phyloP scores from a whole-genome alignment of 2,797 vertebrate genomes.

The Clarias laeviceps region DNA sequence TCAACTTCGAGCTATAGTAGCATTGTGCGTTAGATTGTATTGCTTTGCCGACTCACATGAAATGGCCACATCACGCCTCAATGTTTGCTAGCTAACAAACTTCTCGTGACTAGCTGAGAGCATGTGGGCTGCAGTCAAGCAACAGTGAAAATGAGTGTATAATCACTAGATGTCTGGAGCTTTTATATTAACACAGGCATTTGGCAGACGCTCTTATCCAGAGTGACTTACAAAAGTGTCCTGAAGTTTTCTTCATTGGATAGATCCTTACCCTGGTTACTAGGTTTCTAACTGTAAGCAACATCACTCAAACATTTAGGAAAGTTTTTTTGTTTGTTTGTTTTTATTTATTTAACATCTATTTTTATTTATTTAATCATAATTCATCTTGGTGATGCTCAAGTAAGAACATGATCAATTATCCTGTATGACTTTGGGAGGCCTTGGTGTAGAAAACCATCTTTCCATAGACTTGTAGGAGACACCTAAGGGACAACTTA shows the following conservation, averaged over 20 bases:
- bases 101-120: neutral
- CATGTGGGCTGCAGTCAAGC: neutral
- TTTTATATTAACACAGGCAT: too few species aligned
- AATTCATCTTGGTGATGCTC: neutral
- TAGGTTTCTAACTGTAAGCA: neutral
- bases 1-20: neutral
- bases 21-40: neutral
- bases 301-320: neutral
- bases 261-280: too few species aligned
- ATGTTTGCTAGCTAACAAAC: neutral
- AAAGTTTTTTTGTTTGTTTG: too few species aligned
- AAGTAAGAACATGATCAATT: neutral
- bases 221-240: too few species aligned
- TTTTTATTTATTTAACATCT: too few species aligned
- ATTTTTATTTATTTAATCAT: neutral
- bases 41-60: neutral
- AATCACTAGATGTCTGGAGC: neutral
- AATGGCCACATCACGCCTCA: neutral
- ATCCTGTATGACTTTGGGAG: neutral
- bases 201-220: too few species aligned
- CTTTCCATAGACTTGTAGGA: too few species aligned
- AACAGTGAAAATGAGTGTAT: neutral
- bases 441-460: too few species aligned
- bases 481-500: too few species aligned
- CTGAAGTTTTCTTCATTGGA: too few species aligned